These are phyloP conservation scores for Saxidomus purpurata DNA, from an alignment of 1,140 invertebrate species.

Conservation along the genomic window DNA sequence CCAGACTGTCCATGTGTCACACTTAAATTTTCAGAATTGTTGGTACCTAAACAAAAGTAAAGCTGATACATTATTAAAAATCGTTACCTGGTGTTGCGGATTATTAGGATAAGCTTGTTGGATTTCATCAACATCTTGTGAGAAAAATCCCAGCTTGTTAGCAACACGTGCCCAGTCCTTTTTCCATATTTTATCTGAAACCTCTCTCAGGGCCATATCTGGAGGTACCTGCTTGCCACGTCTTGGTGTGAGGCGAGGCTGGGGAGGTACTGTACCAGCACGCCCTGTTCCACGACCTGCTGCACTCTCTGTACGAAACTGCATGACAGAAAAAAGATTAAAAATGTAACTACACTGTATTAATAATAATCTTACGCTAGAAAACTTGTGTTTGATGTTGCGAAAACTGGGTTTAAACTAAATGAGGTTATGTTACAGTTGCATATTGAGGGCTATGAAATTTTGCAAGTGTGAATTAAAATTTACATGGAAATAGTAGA, in stretches of 20 bases:
- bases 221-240: constrained; percentile 72
- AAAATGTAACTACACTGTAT: background rate
- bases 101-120: constrained; percentile 71
- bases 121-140: constrained; percentile 80
- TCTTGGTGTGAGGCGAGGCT: background rate
- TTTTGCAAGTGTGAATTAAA: no score
- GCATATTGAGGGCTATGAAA: no score
- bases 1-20: no score
- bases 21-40: no score
- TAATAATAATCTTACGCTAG: no score
- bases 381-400: no score
- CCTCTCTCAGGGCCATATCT: constrained; percentile 76
- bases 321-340: no score
- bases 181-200: constrained; percentile 79
- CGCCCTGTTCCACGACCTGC: background rate
- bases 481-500: no score
- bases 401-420: no score
- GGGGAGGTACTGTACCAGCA: background rate
- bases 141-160: constrained; percentile 81
- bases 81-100: constrained; percentile 75
- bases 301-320: constrained; percentile 53
- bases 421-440: no score
- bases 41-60: no score
- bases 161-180: constrained; percentile 83
- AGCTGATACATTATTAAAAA: no score